Evolutionary conservation across 30 jellyfish, hydroid and myxozoan species (phyloP), one percentile per base, ranked within the genome.

Genomic region (Sanderia malayensis): DNA sequence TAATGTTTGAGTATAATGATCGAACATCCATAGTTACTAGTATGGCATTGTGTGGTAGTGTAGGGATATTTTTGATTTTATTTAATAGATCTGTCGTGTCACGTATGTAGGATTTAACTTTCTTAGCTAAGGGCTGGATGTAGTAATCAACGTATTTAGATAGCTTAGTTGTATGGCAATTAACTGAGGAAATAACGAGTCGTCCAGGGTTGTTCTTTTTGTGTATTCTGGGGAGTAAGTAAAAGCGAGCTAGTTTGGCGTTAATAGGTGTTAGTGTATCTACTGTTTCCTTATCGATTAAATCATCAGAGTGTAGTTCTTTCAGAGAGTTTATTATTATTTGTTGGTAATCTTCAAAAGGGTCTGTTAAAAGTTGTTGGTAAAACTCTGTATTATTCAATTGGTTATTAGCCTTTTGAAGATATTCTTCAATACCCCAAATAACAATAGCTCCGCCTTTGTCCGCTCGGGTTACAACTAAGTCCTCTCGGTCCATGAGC

Each of bases 11-110:
- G 53, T 72, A 72, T 2, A 72, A 61, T 11, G 84, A 72, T 58
- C 72, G 25, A 19, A 72, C 84, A 72, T 72, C 84, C 84, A 72
- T 72, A 23, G 84, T 27, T 45, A 72, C 61, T 2, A 72, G 74
- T 28, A 53, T 4, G 7, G 84, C 37, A 28, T 72, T 58, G 19
- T 53, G 31, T 27, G 74, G 74, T 23, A 72, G 37, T 58, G 37
- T 32, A 20, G 22, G 27, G 6, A 52, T 29, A 13, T 33, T 26
- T 44, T 31, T 10, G 23, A 46, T n/a, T 58, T 53, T 72, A 44
- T 25, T 23, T 58, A 70, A 27, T 11, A 72, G 37, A 7, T 72
- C 74, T 10, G 60, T 46, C 21, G 84, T 72, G 30, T 72, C 84
- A 23, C 62, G 30, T 52, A 47, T 53, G 41, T 72, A 72, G 20